A percentile compares a stretch with the other conserved stretches of the same genome.
phyloP scores from a whole-genome alignment of 2,113 vertebrate genomes.

The Pygoscelis antarcticus region DNA sequence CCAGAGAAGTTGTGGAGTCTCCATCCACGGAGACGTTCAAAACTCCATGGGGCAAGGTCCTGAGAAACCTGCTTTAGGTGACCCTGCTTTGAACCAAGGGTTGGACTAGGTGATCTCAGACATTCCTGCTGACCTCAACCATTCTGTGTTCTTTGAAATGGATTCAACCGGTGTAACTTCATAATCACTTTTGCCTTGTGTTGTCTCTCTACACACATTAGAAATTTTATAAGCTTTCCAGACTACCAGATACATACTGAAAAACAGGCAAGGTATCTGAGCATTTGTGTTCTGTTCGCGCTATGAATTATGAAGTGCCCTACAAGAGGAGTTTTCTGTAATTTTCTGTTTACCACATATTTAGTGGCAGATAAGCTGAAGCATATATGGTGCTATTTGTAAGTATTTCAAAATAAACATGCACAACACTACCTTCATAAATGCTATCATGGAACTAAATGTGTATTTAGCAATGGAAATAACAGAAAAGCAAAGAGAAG shows the following conservation, averaged over 20 bases:
- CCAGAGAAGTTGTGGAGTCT: background rate
- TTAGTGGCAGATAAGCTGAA: background rate
- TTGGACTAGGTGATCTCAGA: background rate
- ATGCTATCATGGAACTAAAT: background rate
- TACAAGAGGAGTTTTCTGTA: background rate
- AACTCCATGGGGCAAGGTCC: background rate
- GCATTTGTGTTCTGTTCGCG: background rate
- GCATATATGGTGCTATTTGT: background rate
- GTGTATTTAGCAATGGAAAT: background rate
- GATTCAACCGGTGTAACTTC: background rate
- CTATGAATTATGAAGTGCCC: background rate
- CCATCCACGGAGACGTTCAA: background rate
- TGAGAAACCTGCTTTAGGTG: background rate
- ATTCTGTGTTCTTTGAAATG: background rate
- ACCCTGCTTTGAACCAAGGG: background rate
- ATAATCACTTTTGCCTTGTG: background rate
- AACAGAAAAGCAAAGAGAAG: background rate
- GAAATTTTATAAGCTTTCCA: background rate
- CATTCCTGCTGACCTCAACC: background rate
- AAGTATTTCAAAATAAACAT: background rate
- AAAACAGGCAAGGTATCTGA: background rate
- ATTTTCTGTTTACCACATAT: background rate
- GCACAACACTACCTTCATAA: background rate
- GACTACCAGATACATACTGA: background rate
- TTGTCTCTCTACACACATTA: background rate